Evolutionary conservation across 2,888 invertebrate genomes (phyloP).

Genomic region (Kuschelorhynchus macadamiae): DNA sequence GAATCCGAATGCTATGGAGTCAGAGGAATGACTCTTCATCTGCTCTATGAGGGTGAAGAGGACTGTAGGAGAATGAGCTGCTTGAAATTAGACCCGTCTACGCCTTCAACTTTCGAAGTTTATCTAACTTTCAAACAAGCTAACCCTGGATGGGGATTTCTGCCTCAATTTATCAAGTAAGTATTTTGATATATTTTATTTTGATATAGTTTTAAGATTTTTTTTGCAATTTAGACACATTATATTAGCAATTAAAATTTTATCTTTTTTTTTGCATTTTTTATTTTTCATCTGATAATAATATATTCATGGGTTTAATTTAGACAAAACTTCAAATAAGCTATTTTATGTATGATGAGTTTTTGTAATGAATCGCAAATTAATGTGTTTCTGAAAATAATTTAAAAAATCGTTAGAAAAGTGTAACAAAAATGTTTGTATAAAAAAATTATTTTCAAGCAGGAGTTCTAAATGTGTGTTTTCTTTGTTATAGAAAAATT

Average conservation of each 20-base stretch:
- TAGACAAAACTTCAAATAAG: too few relatives aligned
- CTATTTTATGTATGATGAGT: too few relatives aligned
- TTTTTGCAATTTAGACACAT: not conserved
- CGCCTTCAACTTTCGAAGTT: slow-evolving; percentile 92
- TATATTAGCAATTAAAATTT: too few relatives aligned
- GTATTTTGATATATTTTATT: slow-evolving; percentile 64
- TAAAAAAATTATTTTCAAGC: too few relatives aligned
- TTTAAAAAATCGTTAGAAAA: too few relatives aligned
- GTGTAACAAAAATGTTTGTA: too few relatives aligned
- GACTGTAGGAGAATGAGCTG: slow-evolving; percentile 82
- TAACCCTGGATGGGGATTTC: slow-evolving; percentile 86
- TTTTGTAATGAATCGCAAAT: too few relatives aligned
- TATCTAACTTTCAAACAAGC: slow-evolving; percentile 90
- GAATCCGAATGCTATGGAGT: slow-evolving; percentile 92
- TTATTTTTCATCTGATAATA: too few relatives aligned
- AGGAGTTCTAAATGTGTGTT: slow-evolving; percentile 24
- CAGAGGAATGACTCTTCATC: slow-evolving; percentile 86
- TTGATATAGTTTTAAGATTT: not conserved
- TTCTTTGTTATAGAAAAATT: slow-evolving; percentile 77
- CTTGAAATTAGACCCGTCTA: slow-evolving; percentile 88
- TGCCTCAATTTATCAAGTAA: slow-evolving; percentile 93
- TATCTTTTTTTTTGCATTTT: too few relatives aligned
- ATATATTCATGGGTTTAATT: too few relatives aligned
- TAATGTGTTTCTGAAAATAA: too few relatives aligned
- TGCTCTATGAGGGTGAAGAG: slow-evolving; percentile 83